phyloP scores from a whole-genome alignment of 1,140 invertebrate species.

The Polyergus mexicanus region DNA sequence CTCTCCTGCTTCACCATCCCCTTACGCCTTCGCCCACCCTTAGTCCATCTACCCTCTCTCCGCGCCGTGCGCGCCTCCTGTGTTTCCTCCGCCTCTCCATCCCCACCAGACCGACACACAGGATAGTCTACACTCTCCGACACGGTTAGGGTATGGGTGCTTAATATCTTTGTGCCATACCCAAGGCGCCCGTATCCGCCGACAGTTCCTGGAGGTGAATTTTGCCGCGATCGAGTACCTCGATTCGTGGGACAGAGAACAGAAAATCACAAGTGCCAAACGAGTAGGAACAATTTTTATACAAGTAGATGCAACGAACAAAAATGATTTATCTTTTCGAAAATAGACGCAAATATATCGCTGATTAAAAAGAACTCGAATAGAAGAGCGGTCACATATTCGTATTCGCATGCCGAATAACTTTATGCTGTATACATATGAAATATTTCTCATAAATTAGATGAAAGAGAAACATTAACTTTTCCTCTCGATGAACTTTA shows the following conservation, averaged over 20 bases:
- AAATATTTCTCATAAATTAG: background rate
- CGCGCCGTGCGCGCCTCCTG: conserved; percentile 49
- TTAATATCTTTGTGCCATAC: conserved; percentile 78
- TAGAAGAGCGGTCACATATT: too few relatives aligned
- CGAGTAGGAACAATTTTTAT: conserved; percentile 31
- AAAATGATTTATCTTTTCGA: background rate
- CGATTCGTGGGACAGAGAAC: conserved; percentile 42
- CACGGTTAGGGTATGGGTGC: conserved; percentile 70
- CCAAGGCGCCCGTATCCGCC: conserved; percentile 67
- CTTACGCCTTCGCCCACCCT: conserved; percentile 58
- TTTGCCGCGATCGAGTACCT: conserved; percentile 52
- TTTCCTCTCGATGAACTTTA: background rate
- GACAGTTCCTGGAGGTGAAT: conserved; percentile 65
- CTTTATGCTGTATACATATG: background rate
- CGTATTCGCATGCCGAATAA: background rate
- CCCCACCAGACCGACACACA: conserved; percentile 55
- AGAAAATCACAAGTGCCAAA: conserved; percentile 24
- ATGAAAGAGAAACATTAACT: background rate
- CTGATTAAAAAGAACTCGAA: background rate
- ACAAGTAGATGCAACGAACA: conserved; percentile 21
- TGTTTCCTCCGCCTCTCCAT: conserved; percentile 65
- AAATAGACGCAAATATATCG: background rate
- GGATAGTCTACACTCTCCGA: conserved; percentile 68
- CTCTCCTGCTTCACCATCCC: conserved; percentile 71
- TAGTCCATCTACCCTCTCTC: conserved; percentile 41